A percentile compares a stretch with the other conserved stretches of the same genome.
Evolutionary conservation across 1,140 invertebrate genomes (phyloP).

Genomic region (Aphelenchoides besseyi): DNA sequence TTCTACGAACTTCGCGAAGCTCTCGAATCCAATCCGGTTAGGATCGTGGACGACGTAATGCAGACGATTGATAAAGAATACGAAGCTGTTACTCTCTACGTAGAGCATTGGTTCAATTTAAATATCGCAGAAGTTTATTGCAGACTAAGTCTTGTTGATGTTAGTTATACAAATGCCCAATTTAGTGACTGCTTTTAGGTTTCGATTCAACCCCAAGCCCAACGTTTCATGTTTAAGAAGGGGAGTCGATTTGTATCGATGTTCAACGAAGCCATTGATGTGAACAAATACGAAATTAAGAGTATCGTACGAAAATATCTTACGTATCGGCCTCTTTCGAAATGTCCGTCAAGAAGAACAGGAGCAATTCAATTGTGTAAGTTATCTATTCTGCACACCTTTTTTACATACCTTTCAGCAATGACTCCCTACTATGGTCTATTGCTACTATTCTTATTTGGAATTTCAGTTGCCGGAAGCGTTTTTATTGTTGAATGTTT

Average conservation of each 20-base stretch:
- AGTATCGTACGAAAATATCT: background rate
- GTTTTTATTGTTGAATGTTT: background rate
- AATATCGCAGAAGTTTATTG: background rate
- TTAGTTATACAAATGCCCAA: background rate
- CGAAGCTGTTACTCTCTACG: background rate
- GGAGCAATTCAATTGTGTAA: background rate
- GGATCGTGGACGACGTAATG: background rate
- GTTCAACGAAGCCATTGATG: background rate
- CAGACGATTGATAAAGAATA: background rate
- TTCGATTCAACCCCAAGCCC: background rate
- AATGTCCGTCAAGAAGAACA: background rate
- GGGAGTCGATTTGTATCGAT: background rate
- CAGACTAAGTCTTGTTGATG: background rate
- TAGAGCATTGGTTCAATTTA: background rate
- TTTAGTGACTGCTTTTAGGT: background rate
- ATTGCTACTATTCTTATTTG: background rate
- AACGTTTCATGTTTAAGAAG: constrained; percentile 1
- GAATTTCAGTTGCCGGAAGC: background rate
- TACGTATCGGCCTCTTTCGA: background rate
- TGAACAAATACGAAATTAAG: background rate
- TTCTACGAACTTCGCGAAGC: constrained; percentile 1
- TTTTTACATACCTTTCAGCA: background rate
- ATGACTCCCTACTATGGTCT: background rate
- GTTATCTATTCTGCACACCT: background rate
- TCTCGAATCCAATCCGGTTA: background rate